A percentile compares a stretch with the other conserved stretches of the same genome.
Evolutionary conservation across 2,888 invertebrate species (phyloP).

Genomic region (Drosophila kuntzei): DNA sequence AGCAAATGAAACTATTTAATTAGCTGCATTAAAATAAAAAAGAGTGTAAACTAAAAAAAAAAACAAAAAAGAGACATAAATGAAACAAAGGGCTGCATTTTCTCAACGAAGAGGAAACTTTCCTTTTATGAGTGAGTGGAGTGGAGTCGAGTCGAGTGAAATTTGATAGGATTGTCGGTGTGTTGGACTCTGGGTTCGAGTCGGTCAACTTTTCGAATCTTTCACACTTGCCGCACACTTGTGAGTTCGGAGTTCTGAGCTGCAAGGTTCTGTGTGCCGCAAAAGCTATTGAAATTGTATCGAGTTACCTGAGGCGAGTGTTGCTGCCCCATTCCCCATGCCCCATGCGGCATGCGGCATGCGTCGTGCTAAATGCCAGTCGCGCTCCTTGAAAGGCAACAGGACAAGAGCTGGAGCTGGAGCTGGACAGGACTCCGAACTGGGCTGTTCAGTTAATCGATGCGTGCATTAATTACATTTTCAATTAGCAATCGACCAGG

Average conservation of each 20-base stretch:
- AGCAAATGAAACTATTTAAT: slow-evolving; percentile 74
- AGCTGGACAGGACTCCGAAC: slow-evolving; percentile 11
- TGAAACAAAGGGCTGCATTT: slow-evolving; percentile 59
- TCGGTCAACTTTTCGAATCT: slow-evolving; percentile 65
- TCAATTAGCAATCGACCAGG: slow-evolving; percentile 78
- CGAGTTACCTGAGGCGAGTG: slow-evolving; percentile 66
- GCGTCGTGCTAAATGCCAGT: slow-evolving; percentile 63
- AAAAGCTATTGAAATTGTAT: slow-evolving; percentile 72
- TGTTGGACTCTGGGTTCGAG: slow-evolving; percentile 19
- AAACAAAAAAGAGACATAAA: slow-evolving; percentile 3
- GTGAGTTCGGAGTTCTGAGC: slow-evolving; percentile 30
- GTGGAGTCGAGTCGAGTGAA: slow-evolving; percentile 38
- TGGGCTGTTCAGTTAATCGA: slow-evolving; percentile 45
- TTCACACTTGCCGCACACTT: slow-evolving; percentile 82
- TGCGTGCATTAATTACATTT: slow-evolving; percentile 81
- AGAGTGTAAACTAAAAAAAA: slow-evolving; percentile 4
- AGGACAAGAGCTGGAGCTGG: slow-evolving; percentile 16
- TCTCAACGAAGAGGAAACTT: slow-evolving; percentile 54
- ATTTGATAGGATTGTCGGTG: slow-evolving; percentile 77
- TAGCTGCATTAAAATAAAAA: slow-evolving; percentile 54
- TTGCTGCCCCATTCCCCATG: slow-evolving; percentile 37
- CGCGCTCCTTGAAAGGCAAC: slow-evolving; percentile 58
- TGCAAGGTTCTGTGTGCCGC: slow-evolving; percentile 36
- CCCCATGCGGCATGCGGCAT: slow-evolving; percentile 34
- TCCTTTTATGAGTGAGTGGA: slow-evolving; percentile 58